Conservation (phyloP, 2,113 vertebrate species). For the Scartelaos histophorus region DNA sequence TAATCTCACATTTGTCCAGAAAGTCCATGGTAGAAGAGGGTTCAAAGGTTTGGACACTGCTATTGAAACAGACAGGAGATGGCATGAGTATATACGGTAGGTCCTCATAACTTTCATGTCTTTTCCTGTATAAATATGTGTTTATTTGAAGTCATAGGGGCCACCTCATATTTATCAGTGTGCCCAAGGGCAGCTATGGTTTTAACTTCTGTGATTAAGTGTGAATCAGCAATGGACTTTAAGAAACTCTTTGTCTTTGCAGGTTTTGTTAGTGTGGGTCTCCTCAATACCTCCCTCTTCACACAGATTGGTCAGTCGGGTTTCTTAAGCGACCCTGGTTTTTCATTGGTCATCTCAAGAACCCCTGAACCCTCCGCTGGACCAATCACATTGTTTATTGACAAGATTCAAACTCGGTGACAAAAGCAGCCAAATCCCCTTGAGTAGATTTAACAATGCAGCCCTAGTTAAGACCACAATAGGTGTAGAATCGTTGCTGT, state of each 20-base stretch:
- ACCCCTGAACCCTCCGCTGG: not conserved
- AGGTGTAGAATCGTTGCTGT: not conserved
- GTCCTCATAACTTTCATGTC: not conserved
- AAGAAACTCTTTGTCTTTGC: not conserved
- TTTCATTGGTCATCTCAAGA: not conserved
- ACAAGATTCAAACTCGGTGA: not conserved
- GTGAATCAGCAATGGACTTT: not conserved
- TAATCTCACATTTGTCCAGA: no score
- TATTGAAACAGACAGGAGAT: no score
- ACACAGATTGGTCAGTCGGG: not conserved
- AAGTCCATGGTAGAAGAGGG: no score
- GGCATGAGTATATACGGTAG: no score
- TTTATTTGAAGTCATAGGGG: not conserved
- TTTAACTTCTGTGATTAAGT: not conserved
- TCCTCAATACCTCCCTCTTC: not conserved
- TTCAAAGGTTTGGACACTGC: no score
- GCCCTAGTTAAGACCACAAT: not conserved
- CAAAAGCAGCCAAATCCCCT: conserved; percentile 2
- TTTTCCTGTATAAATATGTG: not conserved
- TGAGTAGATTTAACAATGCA: not conserved
- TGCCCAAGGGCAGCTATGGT: not conserved
- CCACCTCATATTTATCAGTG: not conserved
- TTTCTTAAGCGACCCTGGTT: not conserved
- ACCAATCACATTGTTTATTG: not conserved
- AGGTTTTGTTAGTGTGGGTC: not conserved